These are phyloP conservation scores for Latrodectus hesperus DNA, from an alignment of 2,888 invertebrate species.

Conservation along the genomic window DNA sequence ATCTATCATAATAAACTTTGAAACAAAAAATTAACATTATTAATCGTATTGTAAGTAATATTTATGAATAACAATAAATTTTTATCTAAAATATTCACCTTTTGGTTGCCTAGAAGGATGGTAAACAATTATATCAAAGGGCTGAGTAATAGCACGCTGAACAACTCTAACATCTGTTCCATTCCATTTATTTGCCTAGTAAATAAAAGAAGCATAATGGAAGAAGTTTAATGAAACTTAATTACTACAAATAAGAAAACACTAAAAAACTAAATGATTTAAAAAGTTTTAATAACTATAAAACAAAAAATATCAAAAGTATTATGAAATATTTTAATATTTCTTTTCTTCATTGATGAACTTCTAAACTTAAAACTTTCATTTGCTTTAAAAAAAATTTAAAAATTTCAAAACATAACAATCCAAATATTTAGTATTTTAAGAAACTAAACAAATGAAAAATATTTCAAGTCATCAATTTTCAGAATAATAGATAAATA, in stretches of 20 bases:
- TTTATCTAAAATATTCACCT: conserved; percentile 73
- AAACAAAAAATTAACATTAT: too few relatives aligned
- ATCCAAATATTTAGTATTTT: not conserved
- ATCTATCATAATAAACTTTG: too few relatives aligned
- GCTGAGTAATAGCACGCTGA: conserved; percentile 88
- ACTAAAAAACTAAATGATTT: not conserved
- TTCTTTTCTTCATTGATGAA: not conserved
- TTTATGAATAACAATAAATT: too few relatives aligned
- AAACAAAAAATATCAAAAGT: not conserved
- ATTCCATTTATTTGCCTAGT: conserved; percentile 88
- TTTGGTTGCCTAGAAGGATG: conserved; percentile 85
- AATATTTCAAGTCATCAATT: not conserved
- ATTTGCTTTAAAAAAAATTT: not conserved
- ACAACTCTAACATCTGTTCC: conserved; percentile 85
- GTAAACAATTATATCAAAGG: conserved; percentile 90
- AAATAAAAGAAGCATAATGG: conserved; percentile 16
- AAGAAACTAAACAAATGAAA: not conserved
- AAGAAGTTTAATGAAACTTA: not conserved
- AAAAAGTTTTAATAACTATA: not conserved
- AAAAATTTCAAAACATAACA: not conserved
- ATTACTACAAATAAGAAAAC: not conserved
- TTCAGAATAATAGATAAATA: too few relatives aligned
- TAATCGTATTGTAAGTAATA: too few relatives aligned
- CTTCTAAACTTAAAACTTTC: too few relatives aligned
- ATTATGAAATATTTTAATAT: not conserved